phyloP scores from a whole-genome alignment of 2,888 invertebrate species.

The Pristionchus fissidentatus region DNA sequence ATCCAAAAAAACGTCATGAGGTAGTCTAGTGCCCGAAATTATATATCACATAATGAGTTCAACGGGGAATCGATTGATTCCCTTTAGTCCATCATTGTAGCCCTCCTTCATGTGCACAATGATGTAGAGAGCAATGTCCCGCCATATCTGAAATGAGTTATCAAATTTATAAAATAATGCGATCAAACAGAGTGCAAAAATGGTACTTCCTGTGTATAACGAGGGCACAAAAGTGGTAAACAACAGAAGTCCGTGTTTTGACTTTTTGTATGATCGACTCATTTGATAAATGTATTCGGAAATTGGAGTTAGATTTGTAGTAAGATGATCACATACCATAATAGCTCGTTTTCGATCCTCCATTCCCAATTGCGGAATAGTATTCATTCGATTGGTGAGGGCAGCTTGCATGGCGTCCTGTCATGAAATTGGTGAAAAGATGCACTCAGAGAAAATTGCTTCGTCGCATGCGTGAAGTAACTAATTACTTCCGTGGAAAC shows the following conservation, averaged over 20 bases:
- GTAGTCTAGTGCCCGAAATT: not conserved
- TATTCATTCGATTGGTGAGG: constrained; percentile 59
- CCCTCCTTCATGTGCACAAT: constrained; percentile 70
- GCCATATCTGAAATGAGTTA: constrained; percentile 61
- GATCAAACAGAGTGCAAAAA: no score
- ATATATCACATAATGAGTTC: not conserved
- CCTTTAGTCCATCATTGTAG: constrained; percentile 67
- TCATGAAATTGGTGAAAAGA: not conserved
- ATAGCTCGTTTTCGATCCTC: constrained; percentile 64
- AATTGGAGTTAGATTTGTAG: not conserved
- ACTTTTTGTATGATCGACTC: no score
- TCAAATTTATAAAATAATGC: not conserved
- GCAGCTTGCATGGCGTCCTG: constrained; percentile 72
- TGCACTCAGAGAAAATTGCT: no score
- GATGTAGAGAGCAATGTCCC: constrained; percentile 69
- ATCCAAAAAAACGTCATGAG: not conserved
- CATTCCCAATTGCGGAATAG: constrained; percentile 61
- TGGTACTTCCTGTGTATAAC: no score
- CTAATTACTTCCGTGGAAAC: no score
- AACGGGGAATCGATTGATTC: constrained; percentile 58
- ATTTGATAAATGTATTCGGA: no score
- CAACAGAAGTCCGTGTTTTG: no score
- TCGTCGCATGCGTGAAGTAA: no score
- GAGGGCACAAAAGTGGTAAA: no score
- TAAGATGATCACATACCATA: constrained; percentile 44